These are phyloP conservation scores for Mirza zaza DNA, from an alignment of 2,113 vertebrate species.

Conservation along the genomic window DNA sequence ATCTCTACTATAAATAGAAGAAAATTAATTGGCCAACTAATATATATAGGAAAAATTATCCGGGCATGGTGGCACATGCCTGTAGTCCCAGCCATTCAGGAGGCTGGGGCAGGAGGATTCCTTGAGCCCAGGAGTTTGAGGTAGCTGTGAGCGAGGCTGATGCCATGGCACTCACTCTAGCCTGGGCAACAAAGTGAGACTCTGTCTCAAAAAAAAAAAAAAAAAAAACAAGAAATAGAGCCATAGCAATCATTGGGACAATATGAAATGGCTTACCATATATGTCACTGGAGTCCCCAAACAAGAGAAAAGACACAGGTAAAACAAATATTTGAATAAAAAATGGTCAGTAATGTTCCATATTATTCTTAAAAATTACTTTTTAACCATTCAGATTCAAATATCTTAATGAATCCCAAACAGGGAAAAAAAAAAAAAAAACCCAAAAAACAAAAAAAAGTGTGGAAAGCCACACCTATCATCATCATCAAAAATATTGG, in stretches of 20 bases:
- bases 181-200: no score
- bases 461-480: background rate
- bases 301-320: background rate
- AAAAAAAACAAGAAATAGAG: background rate
- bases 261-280: background rate
- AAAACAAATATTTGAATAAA: background rate
- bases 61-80: no score
- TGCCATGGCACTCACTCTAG: no score
- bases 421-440: background rate
- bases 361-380: background rate
- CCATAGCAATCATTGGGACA: background rate
- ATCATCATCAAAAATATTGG: background rate
- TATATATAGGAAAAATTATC: no score
- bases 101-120: no score
- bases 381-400: background rate
- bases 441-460: background rate
- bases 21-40: no score
- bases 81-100: no score
- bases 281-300: background rate
- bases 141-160: no score
- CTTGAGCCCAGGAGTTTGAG: no score
- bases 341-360: background rate
- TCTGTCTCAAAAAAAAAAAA: no score
- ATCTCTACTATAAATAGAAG: no score
- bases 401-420: background rate